Evolutionary conservation across 2,888 invertebrate genomes (phyloP), one percentile per base, ranked within the genome.

Genomic region (Pycnomerus fuliginosus): DNA sequence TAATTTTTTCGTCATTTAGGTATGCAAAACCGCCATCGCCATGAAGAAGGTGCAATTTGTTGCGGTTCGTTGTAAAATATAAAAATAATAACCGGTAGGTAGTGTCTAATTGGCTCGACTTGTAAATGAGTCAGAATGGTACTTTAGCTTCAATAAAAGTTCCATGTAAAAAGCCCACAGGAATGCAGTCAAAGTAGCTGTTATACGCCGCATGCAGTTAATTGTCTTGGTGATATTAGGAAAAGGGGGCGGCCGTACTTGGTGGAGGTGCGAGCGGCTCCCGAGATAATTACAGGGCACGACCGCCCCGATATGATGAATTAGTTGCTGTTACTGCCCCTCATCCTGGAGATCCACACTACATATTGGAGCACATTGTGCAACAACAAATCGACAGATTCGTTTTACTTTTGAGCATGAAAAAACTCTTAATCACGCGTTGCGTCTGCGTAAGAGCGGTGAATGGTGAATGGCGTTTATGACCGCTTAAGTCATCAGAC

Each of bases 271-370:
- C 62, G 62, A 65, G 66, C 69, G 69, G 68, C 65, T 62, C 65
- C 61, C 55, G 41, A 56, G 52, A 62, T 71, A 69, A 71, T 71
- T 70, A 71, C 69, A 69, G 65, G 69, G 67, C 68, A 57, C 58
- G 60, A 60, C 62, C 60, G 60, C 65, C 59, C 56, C 63, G 65
- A 70, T 68, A 68, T 70, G 70, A 70, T 70, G 68, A 70, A 70
- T 70, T 70, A 69, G 68, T 64, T 63, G 67, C 64, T 66, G 56
- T 61, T 56, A 53, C 56, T 52, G 58, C 55, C 56, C 58, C 57
- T 59, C 57, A 50, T 56, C 55, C 58, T 29, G 36, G 37, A 42
- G 35, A 40, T 13, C 42, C 49, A 50, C 48, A 53, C 48, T 44
- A 30, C 43, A 33, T 30, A 49, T 44, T 49, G 39, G 50, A 45